Percentiles rank a stretch among this genome's conserved stretches.
These are phyloP conservation scores for Sarcophaga rosellei DNA, from an alignment of 2,888 invertebrate genomes.

Conservation along the genomic window DNA sequence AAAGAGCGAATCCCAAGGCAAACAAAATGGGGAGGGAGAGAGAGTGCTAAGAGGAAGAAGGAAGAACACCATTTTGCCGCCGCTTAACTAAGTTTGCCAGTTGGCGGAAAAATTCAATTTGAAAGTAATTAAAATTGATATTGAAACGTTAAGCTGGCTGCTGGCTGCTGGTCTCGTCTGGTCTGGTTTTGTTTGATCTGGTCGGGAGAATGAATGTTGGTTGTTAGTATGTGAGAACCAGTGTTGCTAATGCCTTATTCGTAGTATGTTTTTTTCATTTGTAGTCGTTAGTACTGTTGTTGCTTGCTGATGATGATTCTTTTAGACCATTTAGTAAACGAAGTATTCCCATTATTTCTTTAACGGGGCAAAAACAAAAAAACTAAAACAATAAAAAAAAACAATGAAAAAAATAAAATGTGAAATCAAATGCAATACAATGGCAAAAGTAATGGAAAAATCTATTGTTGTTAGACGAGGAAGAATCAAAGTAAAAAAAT, in stretches of 20 bases:
- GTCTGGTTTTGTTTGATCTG: too few species aligned
- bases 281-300: too few species aligned
- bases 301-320: too few species aligned
- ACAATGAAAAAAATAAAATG: background rate
- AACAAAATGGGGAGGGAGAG: background rate
- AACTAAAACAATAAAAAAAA: constrained; percentile 6
- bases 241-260: too few species aligned
- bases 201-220: too few species aligned
- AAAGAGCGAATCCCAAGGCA: background rate
- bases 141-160: constrained; percentile 61
- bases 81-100: constrained; percentile 57
- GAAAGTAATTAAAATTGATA: constrained; percentile 67
- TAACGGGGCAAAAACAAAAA: background rate
- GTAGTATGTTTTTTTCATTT: too few species aligned
- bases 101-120: constrained; percentile 67
- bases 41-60: background rate
- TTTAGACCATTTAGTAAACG: too few species aligned
- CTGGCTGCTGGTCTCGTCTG: constrained; percentile 22
- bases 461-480: background rate
- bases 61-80: background rate
- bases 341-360: too few species aligned
- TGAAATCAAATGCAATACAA: background rate
- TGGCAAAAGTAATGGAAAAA: background rate
- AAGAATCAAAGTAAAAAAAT: background rate
- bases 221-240: too few species aligned